Conservation (phyloP, 1,140 invertebrate genomes). For the Anastrepha obliqua region DNA sequence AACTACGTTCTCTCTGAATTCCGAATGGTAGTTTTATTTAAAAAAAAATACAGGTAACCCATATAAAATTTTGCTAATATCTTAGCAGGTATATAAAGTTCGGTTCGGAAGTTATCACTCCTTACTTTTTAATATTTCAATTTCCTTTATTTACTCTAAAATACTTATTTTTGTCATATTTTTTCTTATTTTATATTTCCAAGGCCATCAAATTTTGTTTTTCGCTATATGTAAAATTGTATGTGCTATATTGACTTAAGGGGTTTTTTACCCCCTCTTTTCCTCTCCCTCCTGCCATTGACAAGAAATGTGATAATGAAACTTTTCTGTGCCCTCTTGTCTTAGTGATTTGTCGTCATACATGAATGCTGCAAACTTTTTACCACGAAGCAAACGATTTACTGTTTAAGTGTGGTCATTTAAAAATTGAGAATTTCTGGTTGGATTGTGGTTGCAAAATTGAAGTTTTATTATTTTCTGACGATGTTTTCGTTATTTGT, state of each 20-base stretch:
- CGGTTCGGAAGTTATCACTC: not conserved
- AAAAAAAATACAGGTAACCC: too few species aligned
- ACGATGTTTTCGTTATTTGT: not conserved
- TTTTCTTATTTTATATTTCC: not conserved
- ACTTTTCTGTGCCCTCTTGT: not conserved
- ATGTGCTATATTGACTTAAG: not conserved
- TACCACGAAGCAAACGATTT: constrained; percentile 45
- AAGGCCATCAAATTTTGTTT: not conserved
- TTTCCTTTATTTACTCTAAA: too few species aligned
- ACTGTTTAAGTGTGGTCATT: constrained; percentile 31
- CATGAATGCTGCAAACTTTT: not conserved
- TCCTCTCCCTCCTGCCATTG: not conserved
- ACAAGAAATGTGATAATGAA: not conserved
- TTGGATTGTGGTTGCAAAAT: constrained; percentile 30
- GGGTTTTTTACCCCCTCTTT: not conserved
- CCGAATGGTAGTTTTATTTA: too few species aligned
- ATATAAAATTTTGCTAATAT: too few species aligned
- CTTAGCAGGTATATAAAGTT: too few species aligned
- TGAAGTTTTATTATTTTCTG: not conserved
- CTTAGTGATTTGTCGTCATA: not conserved
- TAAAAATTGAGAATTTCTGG: constrained; percentile 34
- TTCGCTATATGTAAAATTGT: not conserved
- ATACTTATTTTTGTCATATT: not conserved
- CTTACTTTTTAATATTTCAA: not conserved
- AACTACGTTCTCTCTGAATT: too few species aligned